Evolutionary conservation across 2,797 vertebrate species (phyloP), one percentile per base, ranked within the genome.

Genomic region (Rhincodon typus): DNA sequence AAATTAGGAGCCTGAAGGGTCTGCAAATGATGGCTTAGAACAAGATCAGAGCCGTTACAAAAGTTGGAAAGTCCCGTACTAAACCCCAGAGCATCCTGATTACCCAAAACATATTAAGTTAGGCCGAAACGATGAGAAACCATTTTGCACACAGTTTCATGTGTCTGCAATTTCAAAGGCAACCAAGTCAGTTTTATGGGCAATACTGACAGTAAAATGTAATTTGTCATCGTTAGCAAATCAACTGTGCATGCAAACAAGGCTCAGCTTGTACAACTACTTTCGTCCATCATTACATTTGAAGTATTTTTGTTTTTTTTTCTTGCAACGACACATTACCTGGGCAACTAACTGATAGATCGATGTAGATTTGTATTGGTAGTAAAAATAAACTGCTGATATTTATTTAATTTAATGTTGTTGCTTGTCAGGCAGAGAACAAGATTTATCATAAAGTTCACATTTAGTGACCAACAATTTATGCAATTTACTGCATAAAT

Each of bases 371-470:
- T 93, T 93, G 62, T 69, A 42, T 62, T 42, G 17, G 34, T 42
- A 25, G 38, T 69, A 38, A 93, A 91, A 88, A 66, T n/a, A 66
- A 91, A 66, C 88, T 91, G 88, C 57, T 91, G 88, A 91, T 91
- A 91, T 42, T 67, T 69, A 69, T 53, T 67, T 67, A 67, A 93
- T 42, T 93, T 93, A 69, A 93, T 93, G 7, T 23, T 93, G 38
- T 67, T 42, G 62, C 34, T 67, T 67, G 87, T 90, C 62, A 93
- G 90, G 66, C n/a, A 69, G 90, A 69, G 66, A 93, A 93, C 38
- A 93, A 38, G 62, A 93, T 93, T 93, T 38, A 93, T 93, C 90
- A 93, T 42, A 69, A 93, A 69, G 90, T 93, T 69, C 90, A 93
- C 42, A 38, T 69, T 93, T 42, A 93, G 38, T 93, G 62, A 15